A percentile compares a stretch with the other conserved stretches of the same genome.
Conservation (phyloP, 1,140 invertebrate genomes). For the Scaptodrosophila lebanonensis region DNA sequence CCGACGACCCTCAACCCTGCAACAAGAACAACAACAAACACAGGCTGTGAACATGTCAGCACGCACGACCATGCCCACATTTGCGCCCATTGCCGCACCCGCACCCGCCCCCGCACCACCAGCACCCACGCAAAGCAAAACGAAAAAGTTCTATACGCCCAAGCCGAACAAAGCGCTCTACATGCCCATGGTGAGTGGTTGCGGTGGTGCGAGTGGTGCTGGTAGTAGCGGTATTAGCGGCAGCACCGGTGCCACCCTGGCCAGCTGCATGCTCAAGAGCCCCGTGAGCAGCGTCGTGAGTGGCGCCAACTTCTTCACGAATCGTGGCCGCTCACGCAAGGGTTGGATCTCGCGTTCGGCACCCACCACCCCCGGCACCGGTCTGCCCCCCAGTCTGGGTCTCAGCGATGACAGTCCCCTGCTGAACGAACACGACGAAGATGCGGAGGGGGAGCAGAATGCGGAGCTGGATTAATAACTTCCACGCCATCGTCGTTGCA, state of each 20-base stretch:
- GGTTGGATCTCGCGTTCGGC: constrained; percentile 85
- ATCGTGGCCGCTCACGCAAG: constrained; percentile 66
- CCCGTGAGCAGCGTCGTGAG: constrained; percentile 65
- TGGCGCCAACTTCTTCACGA: constrained; percentile 60
- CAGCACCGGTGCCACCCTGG: not conserved
- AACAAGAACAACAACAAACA: constrained; percentile 18
- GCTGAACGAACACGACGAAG: constrained; percentile 79
- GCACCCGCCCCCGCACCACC: constrained; percentile 5
- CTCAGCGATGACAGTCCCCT: constrained; percentile 81
- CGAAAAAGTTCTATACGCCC: constrained; percentile 58
- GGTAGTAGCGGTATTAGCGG: no score
- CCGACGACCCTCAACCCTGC: constrained; percentile 11
- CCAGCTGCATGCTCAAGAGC: constrained; percentile 64
- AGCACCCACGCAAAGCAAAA: constrained; percentile 16
- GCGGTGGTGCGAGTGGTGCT: no score
- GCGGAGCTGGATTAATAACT: constrained; percentile 22
- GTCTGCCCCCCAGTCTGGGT: constrained; percentile 77
- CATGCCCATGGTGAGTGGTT: constrained; percentile 74
- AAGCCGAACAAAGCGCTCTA: constrained; percentile 69
- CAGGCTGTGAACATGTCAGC: no score
- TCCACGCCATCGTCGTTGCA: no score
- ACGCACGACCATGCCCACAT: no score
- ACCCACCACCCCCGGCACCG: constrained; percentile 84
- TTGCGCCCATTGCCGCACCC: not conserved
- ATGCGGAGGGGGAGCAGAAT: constrained; percentile 66